Conservation (phyloP, 2,113 vertebrate genomes). For the Salvelinus namaycush region DNA sequence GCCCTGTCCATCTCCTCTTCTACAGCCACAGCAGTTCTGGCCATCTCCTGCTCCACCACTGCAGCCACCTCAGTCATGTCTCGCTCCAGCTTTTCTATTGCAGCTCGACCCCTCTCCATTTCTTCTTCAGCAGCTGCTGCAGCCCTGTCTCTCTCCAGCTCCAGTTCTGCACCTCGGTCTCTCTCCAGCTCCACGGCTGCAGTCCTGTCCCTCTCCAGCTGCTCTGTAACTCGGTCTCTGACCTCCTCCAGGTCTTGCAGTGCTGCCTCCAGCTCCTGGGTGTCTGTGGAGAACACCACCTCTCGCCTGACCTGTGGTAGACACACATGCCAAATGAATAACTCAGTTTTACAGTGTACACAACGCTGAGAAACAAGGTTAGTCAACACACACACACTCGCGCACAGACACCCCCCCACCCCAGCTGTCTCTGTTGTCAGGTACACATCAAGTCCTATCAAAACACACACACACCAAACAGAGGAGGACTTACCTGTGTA, state of each 20-base stretch:
- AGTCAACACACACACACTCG: constrained; percentile 58
- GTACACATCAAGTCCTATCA: background rate
- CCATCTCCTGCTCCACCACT: background rate
- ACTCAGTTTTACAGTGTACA: too few species aligned
- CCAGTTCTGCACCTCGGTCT: background rate
- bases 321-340: too few species aligned
- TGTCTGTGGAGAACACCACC: constrained; percentile 57
- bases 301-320: constrained; percentile 44
- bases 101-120: background rate
- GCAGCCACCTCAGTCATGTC: background rate
- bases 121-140: background rate
- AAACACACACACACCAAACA: background rate
- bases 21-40: background rate
- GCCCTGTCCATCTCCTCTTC: background rate
- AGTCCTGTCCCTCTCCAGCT: constrained; percentile 29
- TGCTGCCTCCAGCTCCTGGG: constrained; percentile 69
- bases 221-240: background rate
- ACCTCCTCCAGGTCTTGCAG: constrained; percentile 53
- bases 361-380: background rate
- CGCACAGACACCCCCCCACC: constrained; percentile 5
- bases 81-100: constrained; percentile 1
- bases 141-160: background rate
- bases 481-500: constrained; percentile 73
- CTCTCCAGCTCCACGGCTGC: constrained; percentile 16
- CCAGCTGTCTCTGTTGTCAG: too few species aligned